phyloP scores from a whole-genome alignment of 1,140 invertebrate species.

The Cecropterus lyciades region DNA sequence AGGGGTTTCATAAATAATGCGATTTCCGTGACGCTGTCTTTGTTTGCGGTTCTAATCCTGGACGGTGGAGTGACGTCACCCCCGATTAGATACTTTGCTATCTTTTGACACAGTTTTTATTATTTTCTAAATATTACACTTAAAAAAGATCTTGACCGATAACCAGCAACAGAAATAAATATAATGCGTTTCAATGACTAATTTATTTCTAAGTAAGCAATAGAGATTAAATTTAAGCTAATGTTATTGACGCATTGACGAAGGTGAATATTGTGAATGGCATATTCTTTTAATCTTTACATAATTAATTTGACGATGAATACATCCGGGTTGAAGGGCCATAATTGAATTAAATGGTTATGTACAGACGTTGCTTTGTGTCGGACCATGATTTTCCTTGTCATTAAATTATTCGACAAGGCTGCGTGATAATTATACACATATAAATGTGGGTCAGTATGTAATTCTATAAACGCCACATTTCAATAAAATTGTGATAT shows the following conservation, averaged over 20 bases:
- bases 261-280: too few relatives aligned
- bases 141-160: not conserved
- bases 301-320: slow-evolving; percentile 4
- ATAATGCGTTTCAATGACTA: too few relatives aligned
- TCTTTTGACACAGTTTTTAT: slow-evolving; percentile 3
- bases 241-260: too few relatives aligned
- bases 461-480: not conserved
- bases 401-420: not conserved
- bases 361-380: not conserved
- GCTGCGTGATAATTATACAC: not conserved
- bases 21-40: slow-evolving; percentile 15
- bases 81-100: slow-evolving; percentile 4
- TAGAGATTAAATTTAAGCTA: too few relatives aligned
- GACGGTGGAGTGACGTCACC: slow-evolving; percentile 5
- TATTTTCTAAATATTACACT: not conserved
- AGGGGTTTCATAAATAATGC: slow-evolving; percentile 47
- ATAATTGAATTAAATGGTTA: not conserved
- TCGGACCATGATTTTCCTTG: not conserved
- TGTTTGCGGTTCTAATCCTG: slow-evolving; percentile 20
- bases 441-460: not conserved
- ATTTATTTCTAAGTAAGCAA: too few relatives aligned
- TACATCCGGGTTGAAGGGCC: slow-evolving; percentile 14
- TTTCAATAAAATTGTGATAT: too few relatives aligned
- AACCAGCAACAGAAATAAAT: not conserved
- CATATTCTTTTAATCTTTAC: not conserved